Percentiles rank a stretch among this genome's conserved stretches.
phyloP scores from a whole-genome alignment of 2,888 invertebrate genomes.

The Diploptera punctata region DNA sequence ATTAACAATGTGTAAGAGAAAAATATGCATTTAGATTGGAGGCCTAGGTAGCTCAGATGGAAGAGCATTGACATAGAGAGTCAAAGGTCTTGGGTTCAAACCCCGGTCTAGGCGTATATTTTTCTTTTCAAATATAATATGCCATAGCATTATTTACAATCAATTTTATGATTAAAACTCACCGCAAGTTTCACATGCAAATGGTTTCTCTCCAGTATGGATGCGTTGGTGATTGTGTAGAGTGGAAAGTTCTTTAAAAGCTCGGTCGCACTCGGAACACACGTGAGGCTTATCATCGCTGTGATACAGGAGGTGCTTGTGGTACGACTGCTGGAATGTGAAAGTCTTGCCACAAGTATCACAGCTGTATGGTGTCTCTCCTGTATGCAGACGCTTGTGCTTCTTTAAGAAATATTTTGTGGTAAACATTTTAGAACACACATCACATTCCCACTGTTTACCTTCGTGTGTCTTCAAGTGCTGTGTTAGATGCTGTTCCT shows the following conservation, averaged over 20 bases:
- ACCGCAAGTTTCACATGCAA: constrained; percentile 89
- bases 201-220: constrained; percentile 84
- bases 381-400: constrained; percentile 86
- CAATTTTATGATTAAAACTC: no score
- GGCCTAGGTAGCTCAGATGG: no score
- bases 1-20: no score
- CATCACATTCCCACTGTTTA: constrained; percentile 87
- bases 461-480: constrained; percentile 64
- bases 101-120: no score
- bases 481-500: constrained; percentile 58
- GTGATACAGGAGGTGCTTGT: constrained; percentile 87
- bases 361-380: constrained; percentile 88
- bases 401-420: constrained; percentile 91
- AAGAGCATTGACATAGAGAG: no score
- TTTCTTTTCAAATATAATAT: no score
- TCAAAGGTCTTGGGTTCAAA: no score
- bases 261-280: constrained; percentile 78
- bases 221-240: constrained; percentile 87
- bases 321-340: constrained; percentile 90
- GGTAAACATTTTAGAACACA: constrained; percentile 83
- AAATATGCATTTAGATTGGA: no score
- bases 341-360: constrained; percentile 82
- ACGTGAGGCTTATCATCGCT: constrained; percentile 83
- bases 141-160: no score
- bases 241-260: constrained; percentile 87